A percentile compares a stretch with the other conserved stretches of the same genome.
These are phyloP conservation scores for Larimichthys crocea DNA, from an alignment of 2,113 vertebrate species.

Conservation along the genomic window DNA sequence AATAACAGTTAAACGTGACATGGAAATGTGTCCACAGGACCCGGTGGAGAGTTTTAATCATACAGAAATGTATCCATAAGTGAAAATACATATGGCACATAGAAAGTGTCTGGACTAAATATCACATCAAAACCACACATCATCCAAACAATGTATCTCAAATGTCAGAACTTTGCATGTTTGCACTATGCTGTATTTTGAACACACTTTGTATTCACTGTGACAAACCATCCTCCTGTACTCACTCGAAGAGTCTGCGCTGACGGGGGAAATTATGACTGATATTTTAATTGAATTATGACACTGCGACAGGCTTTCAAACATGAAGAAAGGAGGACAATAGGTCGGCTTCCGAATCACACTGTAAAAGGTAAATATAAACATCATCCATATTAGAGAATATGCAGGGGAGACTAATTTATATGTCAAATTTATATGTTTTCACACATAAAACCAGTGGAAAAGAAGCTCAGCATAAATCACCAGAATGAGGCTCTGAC, in stretches of 20 bases:
- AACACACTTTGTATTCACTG: slow-evolving; percentile 30
- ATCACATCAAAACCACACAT: neutral
- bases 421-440: slow-evolving; percentile 64
- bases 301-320: slow-evolving; percentile 54
- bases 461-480: slow-evolving; percentile 62
- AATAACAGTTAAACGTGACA: too few relatives aligned
- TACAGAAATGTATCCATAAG: too few relatives aligned
- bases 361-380: slow-evolving; percentile 59
- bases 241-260: neutral
- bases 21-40: too few relatives aligned
- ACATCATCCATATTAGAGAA: slow-evolving; percentile 59
- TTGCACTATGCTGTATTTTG: slow-evolving; percentile 33
- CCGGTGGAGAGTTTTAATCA: too few relatives aligned
- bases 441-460: slow-evolving; percentile 65
- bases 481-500: slow-evolving; percentile 60
- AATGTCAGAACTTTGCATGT: neutral
- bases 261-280: slow-evolving; percentile 29
- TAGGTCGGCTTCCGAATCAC: slow-evolving; percentile 25
- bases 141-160: slow-evolving; percentile 10
- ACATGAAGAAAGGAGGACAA: slow-evolving; percentile 20
- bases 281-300: slow-evolving; percentile 52
- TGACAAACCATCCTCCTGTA: slow-evolving; percentile 19
- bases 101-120: neutral
- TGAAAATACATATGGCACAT: too few relatives aligned
- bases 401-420: slow-evolving; percentile 49